These are phyloP conservation scores for Cheilinus undulatus DNA, from an alignment of 2,113 vertebrate genomes.

Conservation along the genomic window DNA sequence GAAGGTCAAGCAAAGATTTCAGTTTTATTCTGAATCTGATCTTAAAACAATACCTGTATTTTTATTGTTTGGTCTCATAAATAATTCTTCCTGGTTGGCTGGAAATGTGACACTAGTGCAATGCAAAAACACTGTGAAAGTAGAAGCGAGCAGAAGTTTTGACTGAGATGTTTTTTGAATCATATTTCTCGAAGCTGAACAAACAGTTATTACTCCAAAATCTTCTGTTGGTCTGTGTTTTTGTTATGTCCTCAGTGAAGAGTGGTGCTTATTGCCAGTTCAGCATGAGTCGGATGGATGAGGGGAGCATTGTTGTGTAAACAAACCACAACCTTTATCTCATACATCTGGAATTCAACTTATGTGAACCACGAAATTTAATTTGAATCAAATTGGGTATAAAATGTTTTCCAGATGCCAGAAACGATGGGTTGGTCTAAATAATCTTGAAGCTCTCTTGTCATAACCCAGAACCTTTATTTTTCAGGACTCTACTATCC, in stretches of 20 bases:
- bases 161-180: too few species aligned
- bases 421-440: background rate
- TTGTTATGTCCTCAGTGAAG: background rate
- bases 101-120: too few species aligned
- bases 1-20: too few species aligned
- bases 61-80: too few species aligned
- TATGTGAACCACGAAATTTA: background rate
- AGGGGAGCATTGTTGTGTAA: background rate
- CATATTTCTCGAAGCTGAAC: background rate
- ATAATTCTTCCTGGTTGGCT: too few species aligned
- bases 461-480: background rate
- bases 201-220: background rate
- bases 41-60: too few species aligned
- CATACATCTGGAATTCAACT: constrained; percentile 8
- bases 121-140: too few species aligned
- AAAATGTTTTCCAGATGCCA: background rate
- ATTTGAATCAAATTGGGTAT: background rate
- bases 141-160: too few species aligned
- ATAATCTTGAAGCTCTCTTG: background rate
- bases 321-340: background rate
- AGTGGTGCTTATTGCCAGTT: background rate
- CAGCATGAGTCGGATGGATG: background rate
- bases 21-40: too few species aligned
- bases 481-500: constrained; percentile 64
- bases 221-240: background rate